Base-by-base conservation (phyloP, 2,113 vertebrate genomes). In the Lontra canadensis region DNA sequence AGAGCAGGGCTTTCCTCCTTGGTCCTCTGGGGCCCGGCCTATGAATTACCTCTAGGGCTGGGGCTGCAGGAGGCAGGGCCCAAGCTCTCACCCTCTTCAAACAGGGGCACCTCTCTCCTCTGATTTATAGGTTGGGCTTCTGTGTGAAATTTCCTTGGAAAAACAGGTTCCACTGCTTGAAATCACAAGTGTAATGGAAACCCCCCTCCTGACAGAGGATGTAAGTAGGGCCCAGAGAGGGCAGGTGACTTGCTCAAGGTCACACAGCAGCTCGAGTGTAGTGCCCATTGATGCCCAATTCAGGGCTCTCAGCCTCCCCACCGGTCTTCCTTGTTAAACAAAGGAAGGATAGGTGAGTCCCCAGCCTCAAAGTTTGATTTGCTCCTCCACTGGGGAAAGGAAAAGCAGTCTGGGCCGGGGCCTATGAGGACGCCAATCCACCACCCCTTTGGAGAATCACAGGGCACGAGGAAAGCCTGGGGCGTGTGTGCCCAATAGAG, bases 401-500 rank as follows among this genome's bases (percentile, higher is more conserved):
- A 47, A 74, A 85, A 92, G 3, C 55, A 25, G 10, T 83, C 67
- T 21, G 63, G 49, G 44, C 26, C 4, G 36, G 69, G 4, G 23
- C 49, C 34, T 26, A 26, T 44, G 12, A 84, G 52, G 59, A 74
- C 12, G 44, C 25, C 65, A 57, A 31, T 82, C 15, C 34, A 9
- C 36, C 20, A 67, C 36, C 17, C 23, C 76, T 57, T 8, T 14
- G 47, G 31, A 39, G 47, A 81, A 49, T 49, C 11, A 31, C 44
- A 26, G 80, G 74, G 26, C 44, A 23, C 42, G 82, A 47, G 44
- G 88, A 59, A 71, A 93, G 61, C 31, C 90, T 74, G 39, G 63
- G 74, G 17, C 7, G 5, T n/a, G 57, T 14, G 21, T 26, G 21
- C 34, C 49, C n/a, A 4, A 0, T 23, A 1, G 6, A 49, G 6